Conservation (phyloP, 2,888 invertebrate genomes). For the Homarus gammarus region DNA sequence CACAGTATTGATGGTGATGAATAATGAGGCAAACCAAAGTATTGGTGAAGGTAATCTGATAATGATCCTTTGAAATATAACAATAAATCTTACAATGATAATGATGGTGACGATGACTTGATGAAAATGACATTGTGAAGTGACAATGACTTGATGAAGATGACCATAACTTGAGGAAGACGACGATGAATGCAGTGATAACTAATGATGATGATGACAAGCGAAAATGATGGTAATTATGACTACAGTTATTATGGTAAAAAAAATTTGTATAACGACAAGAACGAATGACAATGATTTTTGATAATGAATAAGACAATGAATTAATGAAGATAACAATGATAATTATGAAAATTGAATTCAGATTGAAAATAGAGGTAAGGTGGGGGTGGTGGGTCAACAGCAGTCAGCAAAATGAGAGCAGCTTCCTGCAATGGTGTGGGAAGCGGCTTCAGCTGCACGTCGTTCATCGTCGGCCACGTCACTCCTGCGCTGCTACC, state of each 20-base stretch:
- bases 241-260: not conserved
- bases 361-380: not conserved
- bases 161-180: not conserved
- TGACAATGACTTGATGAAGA: not conserved
- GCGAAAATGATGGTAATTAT: not conserved
- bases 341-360: not conserved
- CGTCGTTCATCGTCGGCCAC: not conserved
- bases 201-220: not conserved
- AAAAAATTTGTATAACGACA: not conserved
- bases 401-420: slow-evolving; percentile 1
- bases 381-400: not conserved
- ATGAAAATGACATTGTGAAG: not conserved
- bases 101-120: not conserved
- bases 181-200: not conserved
- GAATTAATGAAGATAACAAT: not conserved
- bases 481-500: slow-evolving; percentile 7
- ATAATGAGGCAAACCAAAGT: too few species aligned
- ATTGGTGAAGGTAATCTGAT: too few species aligned
- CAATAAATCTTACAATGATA: not conserved
- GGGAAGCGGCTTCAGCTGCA: slow-evolving; percentile 21
- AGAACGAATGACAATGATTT: not conserved
- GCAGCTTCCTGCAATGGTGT: slow-evolving; percentile 24
- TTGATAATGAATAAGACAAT: not conserved
- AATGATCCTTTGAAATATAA: too few species aligned
- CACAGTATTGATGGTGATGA: too few species aligned